Base-by-base conservation (phyloP, 2,888 invertebrate species). In the Xanthorhoe designata region DNA sequence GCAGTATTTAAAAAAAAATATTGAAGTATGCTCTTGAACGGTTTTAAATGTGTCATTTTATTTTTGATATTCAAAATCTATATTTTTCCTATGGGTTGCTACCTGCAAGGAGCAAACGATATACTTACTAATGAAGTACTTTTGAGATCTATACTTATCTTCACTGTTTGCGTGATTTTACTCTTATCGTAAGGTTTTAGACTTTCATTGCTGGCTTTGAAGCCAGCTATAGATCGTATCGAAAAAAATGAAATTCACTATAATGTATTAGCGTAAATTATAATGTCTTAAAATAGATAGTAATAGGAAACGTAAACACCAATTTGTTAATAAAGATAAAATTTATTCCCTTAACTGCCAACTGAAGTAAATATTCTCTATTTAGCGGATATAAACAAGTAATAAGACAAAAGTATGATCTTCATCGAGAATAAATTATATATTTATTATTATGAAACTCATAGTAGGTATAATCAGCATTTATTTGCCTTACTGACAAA, bases 21-120 rank as follows among this genome's bases (percentile, higher is more conserved):
- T 51, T 49, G 52, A 81, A 83, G 86, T 78, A 80, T 81, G 75
- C 79, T 85, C 83, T 85, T 81, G 73, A 83, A 81, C 77, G 18
- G 79, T 80, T 47, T 81, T 77, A 81, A 84, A 86, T 80, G 82
- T 82, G 78, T 81, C 83, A 79, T 88, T 84, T 92, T 92, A 92
- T 92, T 92, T 92, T 92, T 92, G 92, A 92, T 92, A 92, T 88
- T 88, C 88, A 84, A 84, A 86, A 88, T 81, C 81, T 87, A 88
- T 90, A 90, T 90, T 91, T 91, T 91, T 88, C 89, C 85, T 90
- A 90, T 85, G 76, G 79, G 80, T 84, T 84, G 88, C 87, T 82
- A 80, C 87, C 88, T 91, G 75, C 80, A 86, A 89, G 91, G 89
- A 86, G 85, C 85, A 80, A 82, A 80, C 78, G 72, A 78, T 87